These are phyloP conservation scores for Callopanchax toddi DNA, from an alignment of 2,113 vertebrate species.

Conservation along the genomic window DNA sequence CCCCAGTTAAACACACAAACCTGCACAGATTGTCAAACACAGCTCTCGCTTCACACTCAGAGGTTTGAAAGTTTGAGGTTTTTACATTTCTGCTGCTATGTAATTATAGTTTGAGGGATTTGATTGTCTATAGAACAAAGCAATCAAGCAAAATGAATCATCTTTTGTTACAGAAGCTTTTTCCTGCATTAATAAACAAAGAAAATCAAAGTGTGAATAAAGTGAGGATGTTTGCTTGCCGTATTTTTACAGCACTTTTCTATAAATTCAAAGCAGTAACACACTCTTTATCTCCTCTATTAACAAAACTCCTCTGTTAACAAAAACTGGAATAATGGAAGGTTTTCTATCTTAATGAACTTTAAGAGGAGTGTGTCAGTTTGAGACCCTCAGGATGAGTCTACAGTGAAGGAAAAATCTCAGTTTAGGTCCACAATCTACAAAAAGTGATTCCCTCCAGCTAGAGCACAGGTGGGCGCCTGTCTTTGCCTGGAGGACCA, in stretches of 20 bases:
- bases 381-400: too few species aligned
- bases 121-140: neutral
- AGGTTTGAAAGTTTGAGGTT: neutral
- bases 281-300: neutral
- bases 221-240: too few species aligned
- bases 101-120: neutral
- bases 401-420: too few species aligned
- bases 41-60: neutral
- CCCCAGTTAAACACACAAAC: slow-evolving; percentile 33
- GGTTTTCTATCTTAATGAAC: too few species aligned
- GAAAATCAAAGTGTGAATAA: too few species aligned
- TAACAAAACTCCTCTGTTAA: neutral
- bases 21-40: slow-evolving; percentile 65
- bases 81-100: neutral
- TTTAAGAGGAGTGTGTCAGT: too few species aligned
- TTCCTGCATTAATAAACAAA: neutral
- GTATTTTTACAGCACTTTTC: neutral
- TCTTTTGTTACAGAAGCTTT: neutral
- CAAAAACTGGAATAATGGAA: neutral
- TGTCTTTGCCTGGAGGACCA: too few species aligned
- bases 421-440: too few species aligned
- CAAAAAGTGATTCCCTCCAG: too few species aligned
- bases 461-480: too few species aligned
- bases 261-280: neutral
- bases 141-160: neutral